Percentiles rank a stretch among this genome's conserved stretches.
These are phyloP conservation scores for Labeo calbasu DNA, from an alignment of 2,797 vertebrate species.

Conservation along the genomic window DNA sequence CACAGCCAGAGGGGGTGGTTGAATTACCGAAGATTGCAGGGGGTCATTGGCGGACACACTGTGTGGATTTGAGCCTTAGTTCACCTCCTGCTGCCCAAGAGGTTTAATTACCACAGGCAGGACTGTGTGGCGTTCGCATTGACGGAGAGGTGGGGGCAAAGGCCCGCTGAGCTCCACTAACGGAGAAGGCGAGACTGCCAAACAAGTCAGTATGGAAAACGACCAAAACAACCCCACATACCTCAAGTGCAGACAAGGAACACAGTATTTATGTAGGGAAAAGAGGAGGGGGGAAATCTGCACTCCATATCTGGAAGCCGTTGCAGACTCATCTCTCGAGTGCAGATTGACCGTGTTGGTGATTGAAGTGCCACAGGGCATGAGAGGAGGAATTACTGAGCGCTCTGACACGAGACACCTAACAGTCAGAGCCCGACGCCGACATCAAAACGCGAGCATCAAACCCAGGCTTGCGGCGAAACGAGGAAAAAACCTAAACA, in stretches of 20 bases:
- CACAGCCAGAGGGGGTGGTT: constrained; percentile 66
- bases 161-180: constrained; percentile 39
- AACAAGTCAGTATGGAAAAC: constrained; percentile 22
- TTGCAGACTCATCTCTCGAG: constrained; percentile 56
- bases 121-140: constrained; percentile 74
- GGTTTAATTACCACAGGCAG: constrained; percentile 80
- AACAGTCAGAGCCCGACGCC: constrained; percentile 44
- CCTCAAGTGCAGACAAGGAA: constrained; percentile 29
- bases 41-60: constrained; percentile 54
- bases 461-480: constrained; percentile 46
- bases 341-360: constrained; percentile 56
- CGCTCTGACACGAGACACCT: constrained; percentile 59
- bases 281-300: constrained; percentile 13
- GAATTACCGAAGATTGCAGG: constrained; percentile 50
- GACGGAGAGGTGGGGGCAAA: constrained; percentile 44
- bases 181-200: constrained; percentile 27
- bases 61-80: constrained; percentile 73
- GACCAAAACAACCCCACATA: constrained; percentile 32
- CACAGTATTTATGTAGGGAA: constrained; percentile 36
- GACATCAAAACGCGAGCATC: constrained; percentile 48
- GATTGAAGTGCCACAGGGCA: constrained; percentile 62
- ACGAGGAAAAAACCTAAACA: constrained; percentile 54
- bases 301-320: constrained; percentile 24
- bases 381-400: constrained; percentile 57
- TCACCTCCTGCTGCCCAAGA: constrained; percentile 73